phyloP scores from a whole-genome alignment of 2,888 invertebrate genomes.

The Melanophora roralis region DNA sequence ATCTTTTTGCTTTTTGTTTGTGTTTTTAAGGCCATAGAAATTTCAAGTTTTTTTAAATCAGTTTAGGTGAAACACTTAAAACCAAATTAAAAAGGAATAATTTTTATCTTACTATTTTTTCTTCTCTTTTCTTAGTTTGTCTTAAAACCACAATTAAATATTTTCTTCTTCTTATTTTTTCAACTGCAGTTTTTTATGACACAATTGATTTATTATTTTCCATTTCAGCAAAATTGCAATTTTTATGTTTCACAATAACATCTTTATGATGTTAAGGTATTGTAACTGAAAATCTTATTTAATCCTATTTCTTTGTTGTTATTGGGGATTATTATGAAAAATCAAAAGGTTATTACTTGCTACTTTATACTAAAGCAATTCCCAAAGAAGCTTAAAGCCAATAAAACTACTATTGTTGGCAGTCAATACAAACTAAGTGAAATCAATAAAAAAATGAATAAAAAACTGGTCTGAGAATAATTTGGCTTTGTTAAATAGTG shows the following conservation, averaged over 20 bases:
- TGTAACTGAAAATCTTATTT: neutral
- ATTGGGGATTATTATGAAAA: slow-evolving; percentile 25
- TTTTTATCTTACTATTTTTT: neutral
- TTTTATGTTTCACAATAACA: no score
- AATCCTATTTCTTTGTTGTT: slow-evolving; percentile 36
- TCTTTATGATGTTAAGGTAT: no score
- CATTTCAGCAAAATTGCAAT: no score
- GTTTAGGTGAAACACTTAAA: slow-evolving; percentile 22
- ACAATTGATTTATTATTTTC: slow-evolving; percentile 11
- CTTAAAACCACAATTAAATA: neutral
- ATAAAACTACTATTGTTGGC: neutral
- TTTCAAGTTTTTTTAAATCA: slow-evolving; percentile 3
- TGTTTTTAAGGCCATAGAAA: neutral
- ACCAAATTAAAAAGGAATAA: slow-evolving; percentile 1
- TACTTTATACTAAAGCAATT: neutral
- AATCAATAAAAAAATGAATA: neutral
- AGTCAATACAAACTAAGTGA: neutral
- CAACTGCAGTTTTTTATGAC: neutral
- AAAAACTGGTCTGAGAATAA: neutral
- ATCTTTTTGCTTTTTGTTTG: no score
- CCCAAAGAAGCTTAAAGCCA: neutral
- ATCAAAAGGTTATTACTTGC: slow-evolving; percentile 24
- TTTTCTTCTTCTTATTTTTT: no score
- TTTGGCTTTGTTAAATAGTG: no score
- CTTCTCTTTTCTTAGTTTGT: neutral